Evolutionary conservation across 2,888 invertebrate genomes (phyloP).

Genomic region (Drosophila testacea): DNA sequence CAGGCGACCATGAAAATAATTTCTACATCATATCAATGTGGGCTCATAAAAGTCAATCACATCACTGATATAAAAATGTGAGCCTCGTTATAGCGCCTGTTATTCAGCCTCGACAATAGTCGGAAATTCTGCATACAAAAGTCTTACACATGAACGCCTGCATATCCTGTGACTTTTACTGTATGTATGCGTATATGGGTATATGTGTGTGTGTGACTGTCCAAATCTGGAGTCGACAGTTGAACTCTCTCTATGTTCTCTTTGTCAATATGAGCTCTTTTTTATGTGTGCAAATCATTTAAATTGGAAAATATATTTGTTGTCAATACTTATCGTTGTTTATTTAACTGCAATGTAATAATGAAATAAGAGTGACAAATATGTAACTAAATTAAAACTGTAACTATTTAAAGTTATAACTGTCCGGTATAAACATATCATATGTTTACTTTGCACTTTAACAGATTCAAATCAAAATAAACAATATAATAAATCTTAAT

Average conservation of each 20-base stretch:
- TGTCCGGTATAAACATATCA: background rate
- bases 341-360: too few species aligned
- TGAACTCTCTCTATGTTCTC: conserved; percentile 38
- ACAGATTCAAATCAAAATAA: background rate
- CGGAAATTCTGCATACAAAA: conserved; percentile 67
- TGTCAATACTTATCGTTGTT: too few species aligned
- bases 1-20: conserved; percentile 78
- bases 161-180: background rate
- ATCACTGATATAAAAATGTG: conserved; percentile 44
- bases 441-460: background rate
- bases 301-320: too few species aligned
- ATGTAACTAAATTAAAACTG: too few species aligned
- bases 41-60: conserved; percentile 77
- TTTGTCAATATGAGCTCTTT: conserved; percentile 52
- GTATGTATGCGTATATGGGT: conserved; percentile 1
- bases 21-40: conserved; percentile 62
- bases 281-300: too few species aligned
- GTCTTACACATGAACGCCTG: conserved; percentile 66
- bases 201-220: conserved; percentile 1
- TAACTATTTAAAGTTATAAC: too few species aligned
- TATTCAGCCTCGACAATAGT: conserved; percentile 28
- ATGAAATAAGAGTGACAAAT: too few species aligned
- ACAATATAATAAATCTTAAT: background rate
- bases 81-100: conserved; percentile 34
- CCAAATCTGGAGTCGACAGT: conserved; percentile 50